These are phyloP conservation scores for Bhutanitis thaidina DNA, from an alignment of 2,888 invertebrate genomes.

Conservation along the genomic window DNA sequence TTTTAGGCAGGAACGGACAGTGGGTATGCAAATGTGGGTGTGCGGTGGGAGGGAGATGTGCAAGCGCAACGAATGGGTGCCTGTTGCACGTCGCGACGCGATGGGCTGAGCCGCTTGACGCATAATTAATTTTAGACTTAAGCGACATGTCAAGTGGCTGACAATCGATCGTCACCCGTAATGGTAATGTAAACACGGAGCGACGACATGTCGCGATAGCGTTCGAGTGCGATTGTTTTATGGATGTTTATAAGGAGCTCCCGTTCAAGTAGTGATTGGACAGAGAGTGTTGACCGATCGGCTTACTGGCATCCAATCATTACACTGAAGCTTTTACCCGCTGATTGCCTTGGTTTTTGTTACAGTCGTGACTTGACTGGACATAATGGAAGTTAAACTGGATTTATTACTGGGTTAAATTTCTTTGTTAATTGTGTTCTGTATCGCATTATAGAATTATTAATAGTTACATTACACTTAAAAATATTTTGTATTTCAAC, in stretches of 20 bases:
- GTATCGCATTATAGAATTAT: neutral
- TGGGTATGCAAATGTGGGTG: constrained; percentile 71
- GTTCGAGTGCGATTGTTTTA: constrained; percentile 51
- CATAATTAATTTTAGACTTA: constrained; percentile 73
- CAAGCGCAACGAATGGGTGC: constrained; percentile 73
- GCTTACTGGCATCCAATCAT: constrained; percentile 15
- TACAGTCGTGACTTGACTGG: constrained; percentile 7
- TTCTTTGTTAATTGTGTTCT: constrained; percentile 1
- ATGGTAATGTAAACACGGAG: constrained; percentile 69
- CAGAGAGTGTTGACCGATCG: constrained; percentile 39
- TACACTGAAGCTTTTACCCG: constrained; percentile 16
- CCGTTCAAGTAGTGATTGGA: constrained; percentile 58
- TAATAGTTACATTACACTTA: neutral
- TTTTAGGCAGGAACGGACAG: constrained; percentile 59
- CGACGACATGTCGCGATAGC: constrained; percentile 52
- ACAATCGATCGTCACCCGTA: constrained; percentile 73
- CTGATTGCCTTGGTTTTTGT: constrained; percentile 19
- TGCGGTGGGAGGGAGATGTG: constrained; percentile 66
- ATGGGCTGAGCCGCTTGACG: constrained; percentile 58
- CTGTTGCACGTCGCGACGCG: constrained; percentile 56
- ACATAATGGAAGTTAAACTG: constrained; percentile 10
- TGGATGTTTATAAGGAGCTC: constrained; percentile 54
- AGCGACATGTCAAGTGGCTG: constrained; percentile 63
- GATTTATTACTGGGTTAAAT: constrained; percentile 8
- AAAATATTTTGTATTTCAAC: neutral